Conservation (phyloP, 2,113 vertebrate species). For the Tetrao urogallus region DNA sequence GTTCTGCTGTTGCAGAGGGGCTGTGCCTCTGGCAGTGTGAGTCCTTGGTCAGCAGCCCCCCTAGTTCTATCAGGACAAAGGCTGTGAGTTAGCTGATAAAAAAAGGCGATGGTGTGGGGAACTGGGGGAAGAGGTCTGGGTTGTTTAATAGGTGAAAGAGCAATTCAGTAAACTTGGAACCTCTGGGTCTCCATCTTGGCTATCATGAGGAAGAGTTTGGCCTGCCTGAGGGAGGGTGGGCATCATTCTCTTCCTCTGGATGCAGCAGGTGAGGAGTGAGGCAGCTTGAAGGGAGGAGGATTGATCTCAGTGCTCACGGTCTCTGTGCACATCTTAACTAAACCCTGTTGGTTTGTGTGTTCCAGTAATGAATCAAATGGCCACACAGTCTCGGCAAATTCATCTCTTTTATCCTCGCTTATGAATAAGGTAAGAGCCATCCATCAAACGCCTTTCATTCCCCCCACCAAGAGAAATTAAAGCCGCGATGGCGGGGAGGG, state of each 20-base stretch:
- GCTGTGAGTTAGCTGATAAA: not conserved
- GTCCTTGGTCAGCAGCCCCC: not conserved
- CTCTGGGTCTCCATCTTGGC: not conserved
- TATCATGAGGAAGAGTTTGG: not conserved
- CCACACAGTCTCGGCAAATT: conserved; percentile 94
- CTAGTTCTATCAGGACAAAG: accelerated
- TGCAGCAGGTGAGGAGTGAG: conserved; percentile 34
- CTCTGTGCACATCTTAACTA: conserved; percentile 88
- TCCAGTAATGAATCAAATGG: conserved; percentile 99
- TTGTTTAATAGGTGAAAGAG: not conserved
- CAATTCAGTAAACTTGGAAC: not conserved
- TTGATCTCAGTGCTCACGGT: conserved; percentile 85
- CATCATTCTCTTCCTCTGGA: not conserved
- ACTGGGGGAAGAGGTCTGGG: not conserved
- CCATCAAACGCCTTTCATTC: conserved; percentile 92
- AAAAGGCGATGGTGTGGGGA: not conserved
- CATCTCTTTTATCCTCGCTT: conserved; percentile 99
- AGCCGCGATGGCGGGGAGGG: conserved; percentile 72
- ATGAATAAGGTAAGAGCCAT: conserved; percentile 99
- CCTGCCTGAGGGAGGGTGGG: not conserved
- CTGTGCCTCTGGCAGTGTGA: not conserved
- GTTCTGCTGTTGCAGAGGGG: not conserved
- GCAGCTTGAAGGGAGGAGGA: conserved; percentile 71
- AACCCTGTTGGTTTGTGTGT: conserved; percentile 95
- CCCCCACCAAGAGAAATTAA: conserved; percentile 93